Percentiles rank a stretch among this genome's conserved stretches.
Evolutionary conservation across 2,113 vertebrate species (phyloP).

Genomic region (Limanda limanda): DNA sequence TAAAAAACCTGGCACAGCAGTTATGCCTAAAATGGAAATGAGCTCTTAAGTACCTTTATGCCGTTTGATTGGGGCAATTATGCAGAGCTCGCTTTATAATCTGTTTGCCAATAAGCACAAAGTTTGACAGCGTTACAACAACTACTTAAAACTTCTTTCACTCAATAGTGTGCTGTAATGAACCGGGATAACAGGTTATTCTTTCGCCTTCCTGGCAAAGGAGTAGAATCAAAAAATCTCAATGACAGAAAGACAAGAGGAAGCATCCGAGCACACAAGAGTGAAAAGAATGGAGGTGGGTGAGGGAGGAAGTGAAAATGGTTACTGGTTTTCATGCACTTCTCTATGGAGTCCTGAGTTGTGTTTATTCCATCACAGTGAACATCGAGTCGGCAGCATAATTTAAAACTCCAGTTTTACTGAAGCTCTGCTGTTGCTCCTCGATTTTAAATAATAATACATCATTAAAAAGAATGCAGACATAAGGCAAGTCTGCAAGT

Average conservation of each 20-base stretch:
- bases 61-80: constrained; percentile 55
- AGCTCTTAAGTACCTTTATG: constrained; percentile 50
- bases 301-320: not conserved
- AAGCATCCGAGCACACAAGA: not conserved
- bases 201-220: constrained; percentile 11
- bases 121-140: constrained; percentile 38
- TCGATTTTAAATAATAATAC: not conserved
- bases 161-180: constrained; percentile 40
- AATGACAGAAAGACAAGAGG: constrained; percentile 10
- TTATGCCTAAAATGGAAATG: constrained; percentile 49
- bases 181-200: constrained; percentile 12
- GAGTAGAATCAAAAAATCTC: not conserved
- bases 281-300: too few species aligned
- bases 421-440: not conserved
- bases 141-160: constrained; percentile 33
- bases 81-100: constrained; percentile 33
- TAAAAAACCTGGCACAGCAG: not conserved
- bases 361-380: too few species aligned
- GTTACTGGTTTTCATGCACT: not conserved
- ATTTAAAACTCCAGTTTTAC: too few species aligned
- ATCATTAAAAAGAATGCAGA: not conserved
- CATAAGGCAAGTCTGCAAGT: not conserved
- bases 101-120: constrained; percentile 23
- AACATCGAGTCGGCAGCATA: too few species aligned
- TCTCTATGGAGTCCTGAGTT: not conserved